These are phyloP conservation scores for Cottoperca gobio DNA, from an alignment of 2,797 vertebrate genomes.

Conservation along the genomic window DNA sequence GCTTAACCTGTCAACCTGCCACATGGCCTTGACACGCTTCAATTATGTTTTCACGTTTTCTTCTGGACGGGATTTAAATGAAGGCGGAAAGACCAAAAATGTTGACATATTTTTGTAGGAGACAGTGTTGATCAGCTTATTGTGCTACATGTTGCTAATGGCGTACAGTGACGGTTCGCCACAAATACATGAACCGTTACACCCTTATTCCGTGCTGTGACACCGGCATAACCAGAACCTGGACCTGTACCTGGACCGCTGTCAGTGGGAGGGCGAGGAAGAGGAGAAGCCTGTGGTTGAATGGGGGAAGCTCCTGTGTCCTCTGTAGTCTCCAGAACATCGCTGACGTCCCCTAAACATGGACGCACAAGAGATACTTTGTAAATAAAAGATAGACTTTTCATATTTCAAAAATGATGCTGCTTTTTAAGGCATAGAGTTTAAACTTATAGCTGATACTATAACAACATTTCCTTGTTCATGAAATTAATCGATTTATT, in stretches of 20 bases:
- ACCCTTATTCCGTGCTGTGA: no score
- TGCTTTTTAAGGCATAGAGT: neutral
- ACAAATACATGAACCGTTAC: no score
- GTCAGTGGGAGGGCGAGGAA: neutral
- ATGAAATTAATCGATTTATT: neutral
- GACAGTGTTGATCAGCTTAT: no score
- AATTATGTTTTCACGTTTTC: no score
- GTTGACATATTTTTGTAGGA: no score
- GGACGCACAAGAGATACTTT: neutral
- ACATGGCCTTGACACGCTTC: no score
- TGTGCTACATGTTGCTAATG: no score
- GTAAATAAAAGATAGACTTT: neutral
- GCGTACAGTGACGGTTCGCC: no score
- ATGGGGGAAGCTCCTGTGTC: neutral
- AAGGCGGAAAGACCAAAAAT: no score
- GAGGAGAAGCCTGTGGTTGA: neutral
- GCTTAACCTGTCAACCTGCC: no score
- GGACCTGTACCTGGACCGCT: neutral
- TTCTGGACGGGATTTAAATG: no score
- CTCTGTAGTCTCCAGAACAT: neutral
- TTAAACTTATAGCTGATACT: neutral
- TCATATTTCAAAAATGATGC: neutral
- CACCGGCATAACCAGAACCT: no score
- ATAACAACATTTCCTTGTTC: neutral
- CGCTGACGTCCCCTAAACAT: neutral